A percentile compares a stretch with the other conserved stretches of the same genome.
Conservation (phyloP, 2,888 invertebrate genomes). For the Eumerus sabulonum region DNA sequence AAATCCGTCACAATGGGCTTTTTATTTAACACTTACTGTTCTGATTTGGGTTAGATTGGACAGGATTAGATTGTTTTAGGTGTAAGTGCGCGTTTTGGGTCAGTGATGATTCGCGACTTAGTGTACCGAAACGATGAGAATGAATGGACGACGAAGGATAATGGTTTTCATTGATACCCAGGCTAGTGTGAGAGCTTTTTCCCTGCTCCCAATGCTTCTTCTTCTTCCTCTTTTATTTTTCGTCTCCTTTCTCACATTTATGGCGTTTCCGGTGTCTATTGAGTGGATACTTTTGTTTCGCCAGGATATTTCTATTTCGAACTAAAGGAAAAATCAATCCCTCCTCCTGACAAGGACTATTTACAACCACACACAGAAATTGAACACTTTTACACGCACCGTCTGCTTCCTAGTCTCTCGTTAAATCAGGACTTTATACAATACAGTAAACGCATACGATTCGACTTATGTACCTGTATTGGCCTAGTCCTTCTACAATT, state of each 20-base stretch:
- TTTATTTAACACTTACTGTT: no score
- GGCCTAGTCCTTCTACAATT: background rate
- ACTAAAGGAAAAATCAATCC: constrained; percentile 37
- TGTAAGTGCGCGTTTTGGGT: no score
- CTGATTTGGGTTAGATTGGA: no score
- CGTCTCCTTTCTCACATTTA: background rate
- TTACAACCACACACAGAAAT: constrained; percentile 16
- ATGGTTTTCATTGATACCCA: constrained; percentile 64
- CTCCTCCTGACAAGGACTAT: constrained; percentile 12
- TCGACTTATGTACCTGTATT: background rate
- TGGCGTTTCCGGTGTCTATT: constrained; percentile 9
- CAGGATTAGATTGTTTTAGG: no score
- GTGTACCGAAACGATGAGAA: constrained; percentile 50
- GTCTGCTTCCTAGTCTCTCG: constrained; percentile 4
- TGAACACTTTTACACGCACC: background rate
- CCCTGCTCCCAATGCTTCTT: constrained; percentile 27
- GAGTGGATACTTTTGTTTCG: constrained; percentile 1
- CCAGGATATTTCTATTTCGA: constrained; percentile 17
- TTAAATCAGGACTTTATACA: background rate
- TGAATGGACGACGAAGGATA: constrained; percentile 50
- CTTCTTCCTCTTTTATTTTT: constrained; percentile 15
- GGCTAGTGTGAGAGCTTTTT: constrained; percentile 46
- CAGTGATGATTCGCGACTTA: constrained; percentile 29
- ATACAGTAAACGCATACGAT: no score
- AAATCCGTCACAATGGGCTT: background rate